Evolutionary conservation across 2,113 vertebrate genomes (phyloP), one percentile per base, ranked within the genome.

Genomic region (Pseudonaja textilis): DNA sequence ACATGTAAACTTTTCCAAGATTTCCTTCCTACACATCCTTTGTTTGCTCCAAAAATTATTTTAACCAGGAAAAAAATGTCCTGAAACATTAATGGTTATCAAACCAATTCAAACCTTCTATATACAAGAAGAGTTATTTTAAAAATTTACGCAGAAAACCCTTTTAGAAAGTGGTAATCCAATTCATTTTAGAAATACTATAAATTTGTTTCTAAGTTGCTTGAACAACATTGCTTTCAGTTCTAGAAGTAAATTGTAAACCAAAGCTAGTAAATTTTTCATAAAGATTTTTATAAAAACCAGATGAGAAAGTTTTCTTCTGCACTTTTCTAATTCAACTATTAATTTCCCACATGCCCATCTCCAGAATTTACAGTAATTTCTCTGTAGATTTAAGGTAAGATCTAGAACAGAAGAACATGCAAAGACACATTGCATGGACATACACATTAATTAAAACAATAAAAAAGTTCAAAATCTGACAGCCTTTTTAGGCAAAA

Each of bases 281-380:
- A 81, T 0, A 1, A 61, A 45, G n/a, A 52, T 5, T 56, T 90
- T 25, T 87, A 42, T 39, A 55, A 93, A 93, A 42, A 7, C 4
- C 0, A 0, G 74, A 85, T 59, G 87, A 88, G 81, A 93, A 95
- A 93, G 20, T 7, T 23, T 18, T 26, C 5, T 18, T 59, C 61
- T 81, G 52, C 18, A 93, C 42, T n/a, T 93, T n/a, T 89, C 81
- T 47, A 26, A 0, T 0, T 0, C 0, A 91, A 85, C 2, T 87
- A 39, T 56, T 10, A 5, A 12, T 3, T 85, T 10, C 42, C 55
- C 69, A 91, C n/a, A 57, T 0, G 0, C 89, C n/a, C 0, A 0
- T 2, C 57, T n/a, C 22, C n/a, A 87, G 29, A 85, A 89, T 85
- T 89, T 89, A 85, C 34, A 64, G n/a, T 10, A 0, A 10, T 81